A percentile compares a stretch with the other conserved stretches of the same genome.
Conservation (phyloP, 2,888 invertebrate species). For the Nemotelus pantherinus region DNA sequence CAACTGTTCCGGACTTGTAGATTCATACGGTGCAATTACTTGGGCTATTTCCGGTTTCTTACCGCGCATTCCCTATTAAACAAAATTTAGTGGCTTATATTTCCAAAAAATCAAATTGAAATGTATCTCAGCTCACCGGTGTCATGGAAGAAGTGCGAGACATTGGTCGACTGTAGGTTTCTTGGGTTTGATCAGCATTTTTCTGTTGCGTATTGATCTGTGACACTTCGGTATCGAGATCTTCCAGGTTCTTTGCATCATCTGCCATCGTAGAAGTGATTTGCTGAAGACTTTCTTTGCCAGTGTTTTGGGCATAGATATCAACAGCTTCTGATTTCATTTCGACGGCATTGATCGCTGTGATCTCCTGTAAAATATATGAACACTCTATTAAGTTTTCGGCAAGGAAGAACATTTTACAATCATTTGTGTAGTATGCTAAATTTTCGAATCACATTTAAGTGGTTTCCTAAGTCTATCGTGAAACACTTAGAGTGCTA, state of each 20-base stretch:
- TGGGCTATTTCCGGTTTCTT: slow-evolving; percentile 92
- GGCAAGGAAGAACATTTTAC: neutral
- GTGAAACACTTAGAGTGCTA: neutral
- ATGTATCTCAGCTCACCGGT: slow-evolving; percentile 58
- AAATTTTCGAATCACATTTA: neutral
- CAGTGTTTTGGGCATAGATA: slow-evolving; percentile 8
- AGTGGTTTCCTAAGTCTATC: neutral
- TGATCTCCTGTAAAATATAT: neutral
- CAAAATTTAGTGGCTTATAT: slow-evolving; percentile 33
- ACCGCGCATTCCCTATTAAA: slow-evolving; percentile 69
- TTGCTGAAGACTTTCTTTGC: slow-evolving; percentile 41
- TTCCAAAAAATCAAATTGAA: slow-evolving; percentile 33
- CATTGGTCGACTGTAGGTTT: slow-evolving; percentile 65
- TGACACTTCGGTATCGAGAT: slow-evolving; percentile 65
- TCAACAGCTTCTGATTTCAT: neutral
- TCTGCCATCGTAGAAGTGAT: slow-evolving; percentile 32
- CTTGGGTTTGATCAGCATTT: slow-evolving; percentile 60
- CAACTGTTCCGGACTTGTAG: slow-evolving; percentile 91
- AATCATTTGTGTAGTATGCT: neutral
- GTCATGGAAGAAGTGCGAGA: slow-evolving; percentile 66
- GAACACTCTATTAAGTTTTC: neutral
- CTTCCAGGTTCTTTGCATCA: slow-evolving; percentile 55
- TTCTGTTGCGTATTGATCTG: slow-evolving; percentile 64
- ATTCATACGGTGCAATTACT: slow-evolving; percentile 92
- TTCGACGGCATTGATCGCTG: slow-evolving; percentile 31